Percentiles rank a stretch among this genome's conserved stretches.
Evolutionary conservation across 1,140 invertebrate genomes (phyloP).

Genomic region (Drosophila kohkoa): DNA sequence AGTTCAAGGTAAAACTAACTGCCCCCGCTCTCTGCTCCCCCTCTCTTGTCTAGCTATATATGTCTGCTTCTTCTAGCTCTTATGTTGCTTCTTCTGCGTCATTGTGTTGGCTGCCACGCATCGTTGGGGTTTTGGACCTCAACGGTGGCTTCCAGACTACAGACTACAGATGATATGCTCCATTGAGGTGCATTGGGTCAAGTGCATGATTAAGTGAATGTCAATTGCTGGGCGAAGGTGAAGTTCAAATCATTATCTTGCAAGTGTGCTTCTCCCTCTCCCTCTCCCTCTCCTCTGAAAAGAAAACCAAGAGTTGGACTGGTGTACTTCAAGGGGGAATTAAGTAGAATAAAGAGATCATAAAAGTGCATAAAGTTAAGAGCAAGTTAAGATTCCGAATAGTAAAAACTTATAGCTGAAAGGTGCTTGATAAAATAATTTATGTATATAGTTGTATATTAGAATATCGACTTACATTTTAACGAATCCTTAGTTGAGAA

Average conservation of each 20-base stretch:
- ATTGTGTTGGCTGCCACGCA: conserved; percentile 30
- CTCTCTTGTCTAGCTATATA: not conserved
- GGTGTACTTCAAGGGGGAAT: no score
- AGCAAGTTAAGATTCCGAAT: no score
- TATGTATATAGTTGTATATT: no score
- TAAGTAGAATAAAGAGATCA: no score
- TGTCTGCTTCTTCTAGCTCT: not conserved
- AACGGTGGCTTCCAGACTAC: conserved; percentile 11
- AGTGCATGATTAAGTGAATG: conserved; percentile 39
- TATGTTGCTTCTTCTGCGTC: not conserved
- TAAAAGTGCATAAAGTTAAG: no score
- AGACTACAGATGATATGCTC: conserved; percentile 30
- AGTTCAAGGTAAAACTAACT: conserved; percentile 46
- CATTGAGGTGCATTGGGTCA: conserved; percentile 38
- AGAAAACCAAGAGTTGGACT: not conserved
- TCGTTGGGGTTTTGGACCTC: conserved; percentile 23
- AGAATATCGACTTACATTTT: no score
- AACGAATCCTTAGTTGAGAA: no score
- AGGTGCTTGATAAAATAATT: no score
- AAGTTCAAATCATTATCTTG: conserved; percentile 11
- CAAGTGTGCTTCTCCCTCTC: no score
- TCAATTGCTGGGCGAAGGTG: conserved; percentile 23
- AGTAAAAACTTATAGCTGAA: no score
- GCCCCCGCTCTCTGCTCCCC: not conserved
- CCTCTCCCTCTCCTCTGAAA: no score